phyloP scores from a whole-genome alignment of 2,888 invertebrate species.

The Muschampia plurimacula region DNA sequence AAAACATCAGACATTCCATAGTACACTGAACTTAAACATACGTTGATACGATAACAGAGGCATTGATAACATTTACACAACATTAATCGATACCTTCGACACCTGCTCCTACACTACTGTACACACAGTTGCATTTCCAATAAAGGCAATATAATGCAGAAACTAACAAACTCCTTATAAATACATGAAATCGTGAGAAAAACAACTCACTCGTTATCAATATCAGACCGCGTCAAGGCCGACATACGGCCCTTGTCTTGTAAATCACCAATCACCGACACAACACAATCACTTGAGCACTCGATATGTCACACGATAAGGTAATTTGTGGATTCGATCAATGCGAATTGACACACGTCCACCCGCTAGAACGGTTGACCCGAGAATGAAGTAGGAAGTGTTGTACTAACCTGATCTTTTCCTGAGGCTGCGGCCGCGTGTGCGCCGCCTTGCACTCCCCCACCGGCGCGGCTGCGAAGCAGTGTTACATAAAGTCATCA shows the following conservation, averaged over 20 bases:
- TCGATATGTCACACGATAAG: neutral
- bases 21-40: conserved; percentile 3
- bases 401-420: conserved; percentile 72
- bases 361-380: conserved; percentile 55
- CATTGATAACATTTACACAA: conserved; percentile 16
- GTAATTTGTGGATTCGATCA: neutral
- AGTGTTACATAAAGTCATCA: conserved; percentile 73
- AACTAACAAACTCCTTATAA: neutral
- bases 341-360: conserved; percentile 52
- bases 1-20: neutral
- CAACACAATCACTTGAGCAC: conserved; percentile 16
- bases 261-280: neutral
- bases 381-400: conserved; percentile 68
- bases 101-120: conserved; percentile 12
- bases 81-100: conserved; percentile 9
- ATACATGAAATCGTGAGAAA: neutral
- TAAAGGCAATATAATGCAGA: conserved; percentile 8
- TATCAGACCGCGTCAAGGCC: conserved; percentile 39
- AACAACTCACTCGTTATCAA: conserved; percentile 24
- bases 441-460: conserved; percentile 67
- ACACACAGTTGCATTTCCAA: conserved; percentile 16
- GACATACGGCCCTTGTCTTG: conserved; percentile 46
- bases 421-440: conserved; percentile 73
- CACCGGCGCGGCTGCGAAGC: conserved; percentile 75
- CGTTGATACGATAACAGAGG: neutral